A percentile compares a stretch with the other conserved stretches of the same genome.
phyloP scores from a whole-genome alignment of 2,113 vertebrate genomes.

The Ochotona princeps region DNA sequence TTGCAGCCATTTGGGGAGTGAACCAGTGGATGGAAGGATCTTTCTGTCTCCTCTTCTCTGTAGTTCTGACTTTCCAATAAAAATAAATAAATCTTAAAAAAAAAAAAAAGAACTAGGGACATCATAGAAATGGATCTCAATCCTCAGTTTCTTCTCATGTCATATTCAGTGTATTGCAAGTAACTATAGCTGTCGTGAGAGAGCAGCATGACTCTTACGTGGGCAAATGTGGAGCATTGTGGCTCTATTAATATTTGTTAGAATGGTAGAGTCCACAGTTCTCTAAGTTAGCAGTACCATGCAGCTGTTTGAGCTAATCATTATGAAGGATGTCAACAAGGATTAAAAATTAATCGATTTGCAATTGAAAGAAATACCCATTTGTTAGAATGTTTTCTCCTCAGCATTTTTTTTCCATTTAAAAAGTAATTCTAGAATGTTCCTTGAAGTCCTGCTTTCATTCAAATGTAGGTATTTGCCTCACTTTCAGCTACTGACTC shows the following conservation, averaged over 20 bases:
- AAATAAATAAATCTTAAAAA: neutral
- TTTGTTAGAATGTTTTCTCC: constrained; percentile 26
- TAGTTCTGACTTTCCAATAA: no score
- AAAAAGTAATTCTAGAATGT: neutral
- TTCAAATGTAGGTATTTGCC: constrained; percentile 34
- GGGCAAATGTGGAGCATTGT: constrained; percentile 9
- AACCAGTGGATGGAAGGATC: no score
- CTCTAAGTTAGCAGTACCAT: constrained; percentile 33
- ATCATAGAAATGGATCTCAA: neutral
- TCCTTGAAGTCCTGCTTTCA: constrained; percentile 35
- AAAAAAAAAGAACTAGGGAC: neutral
- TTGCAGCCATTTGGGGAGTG: no score
- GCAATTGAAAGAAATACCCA: constrained; percentile 23
- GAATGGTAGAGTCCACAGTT: neutral
- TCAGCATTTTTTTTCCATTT: constrained; percentile 8
- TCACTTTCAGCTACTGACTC: neutral
- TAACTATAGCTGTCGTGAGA: constrained; percentile 5
- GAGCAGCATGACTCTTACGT: neutral
- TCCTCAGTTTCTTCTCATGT: constrained; percentile 56
- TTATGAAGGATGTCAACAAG: neutral
- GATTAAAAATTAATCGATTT: neutral
- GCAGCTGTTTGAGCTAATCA: constrained; percentile 65
- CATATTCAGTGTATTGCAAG: neutral
- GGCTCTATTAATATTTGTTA: constrained; percentile 5
- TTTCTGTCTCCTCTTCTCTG: no score